phyloP scores from a whole-genome alignment of 2,113 vertebrate species.

The Anser brachyrhynchus region DNA sequence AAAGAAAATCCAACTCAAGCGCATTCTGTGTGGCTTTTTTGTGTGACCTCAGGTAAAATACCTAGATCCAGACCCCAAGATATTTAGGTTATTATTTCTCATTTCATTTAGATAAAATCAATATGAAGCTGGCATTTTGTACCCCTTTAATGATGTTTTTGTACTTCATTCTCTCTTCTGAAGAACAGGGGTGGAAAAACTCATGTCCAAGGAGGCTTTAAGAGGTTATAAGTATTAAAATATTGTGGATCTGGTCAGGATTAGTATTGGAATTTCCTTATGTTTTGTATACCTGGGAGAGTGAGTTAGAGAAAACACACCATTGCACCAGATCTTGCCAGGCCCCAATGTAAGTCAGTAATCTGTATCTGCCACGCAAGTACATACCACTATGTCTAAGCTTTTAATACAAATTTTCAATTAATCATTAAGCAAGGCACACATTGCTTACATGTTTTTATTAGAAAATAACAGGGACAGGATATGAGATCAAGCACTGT shows the following conservation, averaged over 20 bases:
- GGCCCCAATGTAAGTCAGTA: neutral
- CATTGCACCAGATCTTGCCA: neutral
- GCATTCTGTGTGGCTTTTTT: neutral
- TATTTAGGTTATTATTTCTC: constrained; percentile 8
- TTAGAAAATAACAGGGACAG: neutral
- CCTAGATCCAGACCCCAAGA: neutral
- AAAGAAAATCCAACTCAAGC: neutral
- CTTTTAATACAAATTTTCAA: neutral
- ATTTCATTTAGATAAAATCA: constrained; percentile 14
- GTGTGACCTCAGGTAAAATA: neutral
- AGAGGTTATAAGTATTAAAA: neutral
- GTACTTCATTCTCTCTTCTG: neutral
- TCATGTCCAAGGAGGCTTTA: neutral
- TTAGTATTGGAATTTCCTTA: neutral
- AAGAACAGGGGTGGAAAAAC: neutral
- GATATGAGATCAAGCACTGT: neutral
- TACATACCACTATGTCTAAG: neutral
- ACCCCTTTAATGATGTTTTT: neutral
- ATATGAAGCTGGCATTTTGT: neutral
- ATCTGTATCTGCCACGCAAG: neutral
- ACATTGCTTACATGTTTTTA: neutral
- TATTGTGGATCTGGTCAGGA: neutral
- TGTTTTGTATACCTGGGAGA: neutral
- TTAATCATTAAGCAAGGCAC: neutral
- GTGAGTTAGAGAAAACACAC: neutral